Conservation (phyloP, 1,140 invertebrate species). For the Zaprionus inermis region DNA sequence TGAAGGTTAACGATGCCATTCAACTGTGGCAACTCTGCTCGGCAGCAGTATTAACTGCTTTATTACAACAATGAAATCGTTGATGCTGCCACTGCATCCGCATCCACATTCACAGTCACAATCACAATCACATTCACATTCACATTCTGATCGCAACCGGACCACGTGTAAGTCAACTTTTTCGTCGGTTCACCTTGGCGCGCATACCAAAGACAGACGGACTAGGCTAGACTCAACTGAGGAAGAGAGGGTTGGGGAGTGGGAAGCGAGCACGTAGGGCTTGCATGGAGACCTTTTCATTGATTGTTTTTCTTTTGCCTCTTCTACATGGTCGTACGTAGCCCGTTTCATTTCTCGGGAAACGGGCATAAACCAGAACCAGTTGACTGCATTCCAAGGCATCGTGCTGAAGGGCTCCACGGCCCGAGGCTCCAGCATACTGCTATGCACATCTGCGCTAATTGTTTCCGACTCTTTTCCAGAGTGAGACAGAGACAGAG, state of each 20-base stretch:
- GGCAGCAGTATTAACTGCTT: constrained; percentile 66
- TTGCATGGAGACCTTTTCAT: constrained; percentile 72
- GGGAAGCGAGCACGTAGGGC: not conserved
- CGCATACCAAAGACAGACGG: constrained; percentile 42
- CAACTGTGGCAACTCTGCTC: constrained; percentile 20
- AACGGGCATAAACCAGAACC: constrained; percentile 51
- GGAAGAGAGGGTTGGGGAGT: not conserved
- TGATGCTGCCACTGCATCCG: constrained; percentile 9
- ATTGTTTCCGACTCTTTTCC: constrained; percentile 64
- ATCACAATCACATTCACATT: not conserved
- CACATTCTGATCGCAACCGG: constrained; percentile 4
- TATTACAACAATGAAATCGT: constrained; percentile 49
- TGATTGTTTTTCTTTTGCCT: constrained; percentile 68
- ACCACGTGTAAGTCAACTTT: constrained; percentile 27
- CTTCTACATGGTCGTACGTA: constrained; percentile 17
- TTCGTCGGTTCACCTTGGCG: constrained; percentile 47
- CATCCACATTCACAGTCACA: constrained; percentile 39
- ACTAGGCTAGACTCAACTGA: not conserved
- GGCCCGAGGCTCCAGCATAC: constrained; percentile 11
- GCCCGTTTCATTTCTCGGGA: constrained; percentile 67
- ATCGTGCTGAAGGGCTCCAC: constrained; percentile 40
- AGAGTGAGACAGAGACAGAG: not conserved
- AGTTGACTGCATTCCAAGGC: constrained; percentile 70
- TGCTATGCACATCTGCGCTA: constrained; percentile 34
- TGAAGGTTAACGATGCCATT: constrained; percentile 48